These are phyloP conservation scores for Patiria pectinifera DNA, from an alignment of 53 echinoderm and acorn worm species.

Conservation along the genomic window DNA sequence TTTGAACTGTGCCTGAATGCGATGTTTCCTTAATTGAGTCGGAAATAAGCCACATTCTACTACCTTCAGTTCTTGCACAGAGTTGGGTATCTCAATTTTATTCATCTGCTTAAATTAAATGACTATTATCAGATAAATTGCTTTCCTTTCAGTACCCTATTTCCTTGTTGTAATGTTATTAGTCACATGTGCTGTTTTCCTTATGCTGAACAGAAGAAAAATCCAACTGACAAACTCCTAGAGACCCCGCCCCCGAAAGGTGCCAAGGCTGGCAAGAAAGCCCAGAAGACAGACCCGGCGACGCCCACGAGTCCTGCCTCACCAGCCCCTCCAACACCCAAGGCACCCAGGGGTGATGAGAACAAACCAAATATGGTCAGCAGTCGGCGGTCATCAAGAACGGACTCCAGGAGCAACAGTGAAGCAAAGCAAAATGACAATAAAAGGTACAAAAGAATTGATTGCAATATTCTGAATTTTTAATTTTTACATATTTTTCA, in stretches of 20 bases:
- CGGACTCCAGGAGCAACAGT: constrained; percentile 20
- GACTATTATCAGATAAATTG: too few species aligned
- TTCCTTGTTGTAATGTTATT: too few species aligned
- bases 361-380: constrained; percentile 11
- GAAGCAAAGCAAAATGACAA: neutral
- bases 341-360: constrained; percentile 42
- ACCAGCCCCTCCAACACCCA: constrained; percentile 26
- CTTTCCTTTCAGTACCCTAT: neutral
- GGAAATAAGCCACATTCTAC: too few species aligned
- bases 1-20: too few species aligned
- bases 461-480: neutral
- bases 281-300: constrained; percentile 24
- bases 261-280: constrained; percentile 34
- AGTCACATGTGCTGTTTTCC: neutral
- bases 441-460: neutral
- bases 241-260: constrained; percentile 66
- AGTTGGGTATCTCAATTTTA: too few species aligned
- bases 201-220: constrained; percentile 56
- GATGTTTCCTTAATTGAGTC: too few species aligned
- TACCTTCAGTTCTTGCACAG: too few species aligned
- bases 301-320: constrained; percentile 49
- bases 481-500: neutral
- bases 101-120: too few species aligned
- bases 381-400: constrained; percentile 32
- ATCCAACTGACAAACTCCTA: constrained; percentile 54